phyloP scores from a whole-genome alignment of 2,113 vertebrate genomes.

The Mirounga angustirostris region DNA sequence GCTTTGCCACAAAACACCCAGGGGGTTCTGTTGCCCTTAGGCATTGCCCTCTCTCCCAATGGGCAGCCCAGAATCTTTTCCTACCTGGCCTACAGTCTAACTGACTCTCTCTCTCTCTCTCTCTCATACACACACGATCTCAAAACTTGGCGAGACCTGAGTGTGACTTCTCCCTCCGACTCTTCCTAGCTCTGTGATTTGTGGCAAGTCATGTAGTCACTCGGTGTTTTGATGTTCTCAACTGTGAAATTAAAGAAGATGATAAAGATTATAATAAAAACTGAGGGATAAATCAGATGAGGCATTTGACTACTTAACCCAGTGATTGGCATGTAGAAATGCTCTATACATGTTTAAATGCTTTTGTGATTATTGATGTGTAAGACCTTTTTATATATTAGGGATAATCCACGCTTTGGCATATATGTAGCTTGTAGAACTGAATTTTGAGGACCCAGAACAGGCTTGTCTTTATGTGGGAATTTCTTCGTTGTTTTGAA shows the following conservation, averaged over 20 bases:
- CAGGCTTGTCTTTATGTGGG: not conserved
- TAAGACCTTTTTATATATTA: conserved; percentile 28
- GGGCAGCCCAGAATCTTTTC: not conserved
- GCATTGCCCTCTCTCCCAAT: not conserved
- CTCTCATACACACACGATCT: not conserved
- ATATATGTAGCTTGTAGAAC: not conserved
- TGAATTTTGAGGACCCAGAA: conserved; percentile 45
- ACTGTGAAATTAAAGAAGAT: conserved; percentile 10
- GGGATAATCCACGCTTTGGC: not conserved
- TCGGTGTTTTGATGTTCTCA: conserved; percentile 50
- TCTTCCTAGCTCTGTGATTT: not conserved
- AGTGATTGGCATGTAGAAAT: conserved; percentile 31
- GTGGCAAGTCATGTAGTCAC: not conserved
- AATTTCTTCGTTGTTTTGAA: conserved; percentile 19
- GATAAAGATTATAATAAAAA: conserved; percentile 36
- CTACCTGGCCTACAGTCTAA: not conserved
- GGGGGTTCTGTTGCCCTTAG: not conserved
- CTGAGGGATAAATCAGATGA: not conserved
- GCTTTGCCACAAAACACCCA: not conserved
- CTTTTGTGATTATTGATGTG: conserved; percentile 47
- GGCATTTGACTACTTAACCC: conserved; percentile 43
- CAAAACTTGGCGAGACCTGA: not conserved
- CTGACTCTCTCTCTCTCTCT: not conserved
- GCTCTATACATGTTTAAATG: not conserved
- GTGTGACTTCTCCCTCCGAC: conserved; percentile 1